Percentiles rank a stretch among this genome's conserved stretches.
Conservation (phyloP, 2,888 invertebrate genomes). For the Lithophane socia region DNA sequence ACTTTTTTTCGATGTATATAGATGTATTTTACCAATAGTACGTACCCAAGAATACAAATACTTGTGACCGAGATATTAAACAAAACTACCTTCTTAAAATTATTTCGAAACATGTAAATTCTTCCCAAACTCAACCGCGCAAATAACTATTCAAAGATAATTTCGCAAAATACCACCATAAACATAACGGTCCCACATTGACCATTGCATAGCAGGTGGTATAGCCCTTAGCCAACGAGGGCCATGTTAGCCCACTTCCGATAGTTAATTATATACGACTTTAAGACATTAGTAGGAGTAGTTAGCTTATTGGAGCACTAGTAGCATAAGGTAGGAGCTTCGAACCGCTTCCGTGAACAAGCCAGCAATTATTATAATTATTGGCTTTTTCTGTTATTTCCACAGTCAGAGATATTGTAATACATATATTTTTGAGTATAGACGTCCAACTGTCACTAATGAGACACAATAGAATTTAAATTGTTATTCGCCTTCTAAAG, state of each 20-base stretch:
- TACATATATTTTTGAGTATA: not conserved
- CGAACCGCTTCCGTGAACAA: conserved; percentile 23
- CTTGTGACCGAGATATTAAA: not conserved
- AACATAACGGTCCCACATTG: conserved; percentile 39
- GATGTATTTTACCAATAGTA: too few relatives aligned
- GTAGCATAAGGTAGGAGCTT: conserved; percentile 25
- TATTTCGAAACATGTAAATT: not conserved
- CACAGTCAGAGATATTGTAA: not conserved
- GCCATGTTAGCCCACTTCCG: conserved; percentile 56
- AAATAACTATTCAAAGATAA: conserved; percentile 22
- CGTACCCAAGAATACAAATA: not conserved
- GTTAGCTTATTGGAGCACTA: conserved; percentile 42
- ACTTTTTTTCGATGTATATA: not conserved
- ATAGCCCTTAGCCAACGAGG: conserved; percentile 27
- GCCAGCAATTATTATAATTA: conserved; percentile 18
- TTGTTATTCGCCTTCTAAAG: too few relatives aligned
- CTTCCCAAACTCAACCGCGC: not conserved
- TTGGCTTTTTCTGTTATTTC: not conserved
- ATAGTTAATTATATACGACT: conserved; percentile 58
- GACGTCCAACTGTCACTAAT: too few relatives aligned
- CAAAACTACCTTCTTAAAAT: not conserved
- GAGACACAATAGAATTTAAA: too few relatives aligned
- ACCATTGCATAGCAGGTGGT: conserved; percentile 49
- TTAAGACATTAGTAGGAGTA: conserved; percentile 36
- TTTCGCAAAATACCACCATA: conserved; percentile 43